Evolutionary conservation across 2,113 vertebrate genomes (phyloP), one percentile per base, ranked within the genome.

Genomic region (Hippocampus comes): DNA sequence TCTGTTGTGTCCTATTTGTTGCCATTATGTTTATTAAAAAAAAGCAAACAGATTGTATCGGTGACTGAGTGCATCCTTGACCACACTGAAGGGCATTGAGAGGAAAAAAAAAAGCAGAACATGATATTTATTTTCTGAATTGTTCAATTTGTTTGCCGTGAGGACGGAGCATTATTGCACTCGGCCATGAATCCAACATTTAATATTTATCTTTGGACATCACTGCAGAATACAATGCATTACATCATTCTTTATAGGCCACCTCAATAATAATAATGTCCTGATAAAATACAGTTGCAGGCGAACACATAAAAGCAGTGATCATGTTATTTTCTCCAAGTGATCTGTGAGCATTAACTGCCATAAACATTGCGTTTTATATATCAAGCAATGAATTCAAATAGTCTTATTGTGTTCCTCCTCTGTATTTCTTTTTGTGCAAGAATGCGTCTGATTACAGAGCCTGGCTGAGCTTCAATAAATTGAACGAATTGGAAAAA

Each of bases 391-490:
- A 53, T 72, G 67, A 78, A 76, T 76, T 70, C 46, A 68, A 80
- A 61, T 72, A 23, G 67, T 63, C 49, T n/a, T 46, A 43, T 70
- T 77, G 64, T 76, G 30, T 71, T 73, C 65, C 27, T 73, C 59
- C 69, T 8, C 70, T 49, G 53, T 78, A 41, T 72, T 75, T 68
- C 25, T 72, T 70, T 75, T 49, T 72, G 10, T 67, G 38, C 64
- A 74, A 79, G 77, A 84, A 21, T 73, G 78, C 51, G 30, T 59
- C 49, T 78, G 82, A 81, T 81, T 80, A 70, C 63, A 61, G 63
- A 69, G 76, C 59, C 4, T 4, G 30, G 66, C 51, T 77, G 63
- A 70, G 68, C n/a, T 46, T 76, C 71, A 48, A 21, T 63, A 7
- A 27, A 48, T 46, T 66, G 21, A 55, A 57, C 41, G n/a, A 70